Evolutionary conservation across 2,113 vertebrate genomes (phyloP).

Genomic region (Willisornis vidua): DNA sequence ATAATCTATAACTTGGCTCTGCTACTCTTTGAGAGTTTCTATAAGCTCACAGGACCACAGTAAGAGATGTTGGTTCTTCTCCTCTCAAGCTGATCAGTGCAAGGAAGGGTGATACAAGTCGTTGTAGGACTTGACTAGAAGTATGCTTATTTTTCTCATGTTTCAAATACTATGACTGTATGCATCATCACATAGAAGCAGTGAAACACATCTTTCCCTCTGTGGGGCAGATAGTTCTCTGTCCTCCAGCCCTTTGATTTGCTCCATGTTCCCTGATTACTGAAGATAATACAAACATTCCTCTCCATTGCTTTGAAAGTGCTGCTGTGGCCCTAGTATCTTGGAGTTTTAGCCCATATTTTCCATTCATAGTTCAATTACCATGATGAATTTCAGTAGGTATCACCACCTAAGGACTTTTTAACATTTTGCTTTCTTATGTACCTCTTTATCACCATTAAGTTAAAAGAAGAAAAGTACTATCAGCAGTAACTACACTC

Average conservation of each 20-base stretch:
- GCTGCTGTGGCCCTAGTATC: background rate
- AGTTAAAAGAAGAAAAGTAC: background rate
- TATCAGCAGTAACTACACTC: rapidly evolving
- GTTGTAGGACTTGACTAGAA: background rate
- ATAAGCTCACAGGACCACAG: background rate
- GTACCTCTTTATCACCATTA: background rate
- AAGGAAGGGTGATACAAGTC: background rate
- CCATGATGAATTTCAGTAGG: background rate
- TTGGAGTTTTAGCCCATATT: background rate
- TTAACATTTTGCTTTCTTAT: background rate
- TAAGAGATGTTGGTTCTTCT: background rate
- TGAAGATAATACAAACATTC: background rate
- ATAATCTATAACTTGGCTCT: background rate
- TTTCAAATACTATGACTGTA: background rate
- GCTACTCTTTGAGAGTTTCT: background rate
- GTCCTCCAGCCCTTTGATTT: background rate
- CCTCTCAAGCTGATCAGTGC: background rate
- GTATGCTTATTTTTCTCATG: background rate
- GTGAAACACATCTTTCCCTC: background rate
- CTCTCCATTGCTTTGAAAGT: background rate
- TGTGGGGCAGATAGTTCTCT: background rate
- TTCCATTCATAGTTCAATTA: background rate
- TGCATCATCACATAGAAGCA: background rate
- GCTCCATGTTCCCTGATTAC: background rate
- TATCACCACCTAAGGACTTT: background rate